Conservation (phyloP, 2,113 vertebrate species). For the Procavia capensis region DNA sequence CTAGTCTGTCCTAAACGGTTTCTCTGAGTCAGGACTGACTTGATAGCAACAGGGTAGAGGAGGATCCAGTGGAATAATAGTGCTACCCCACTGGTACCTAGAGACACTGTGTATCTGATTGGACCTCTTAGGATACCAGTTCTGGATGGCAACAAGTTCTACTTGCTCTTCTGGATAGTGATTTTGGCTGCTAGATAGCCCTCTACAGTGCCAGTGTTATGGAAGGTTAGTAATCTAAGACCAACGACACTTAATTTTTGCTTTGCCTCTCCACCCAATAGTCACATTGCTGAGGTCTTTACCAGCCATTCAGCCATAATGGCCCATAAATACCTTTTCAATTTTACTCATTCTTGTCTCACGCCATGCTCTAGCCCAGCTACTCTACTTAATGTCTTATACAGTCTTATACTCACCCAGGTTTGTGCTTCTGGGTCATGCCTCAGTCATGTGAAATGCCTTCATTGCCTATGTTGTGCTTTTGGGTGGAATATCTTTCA, state of each 20-base stretch:
- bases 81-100: not conserved
- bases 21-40: too few relatives aligned
- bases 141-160: not conserved
- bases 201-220: not conserved
- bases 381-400: not conserved
- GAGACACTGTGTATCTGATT: not conserved
- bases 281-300: not conserved
- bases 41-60: too few relatives aligned
- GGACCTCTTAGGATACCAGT: not conserved
- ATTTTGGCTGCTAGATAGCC: not conserved
- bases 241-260: not conserved
- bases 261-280: not conserved
- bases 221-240: not conserved
- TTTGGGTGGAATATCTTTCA: not conserved
- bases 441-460: not conserved
- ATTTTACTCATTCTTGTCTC: not conserved
- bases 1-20: too few relatives aligned
- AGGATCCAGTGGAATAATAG: not conserved
- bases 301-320: not conserved
- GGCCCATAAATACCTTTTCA: not conserved
- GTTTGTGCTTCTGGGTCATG: not conserved
- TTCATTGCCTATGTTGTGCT: not conserved
- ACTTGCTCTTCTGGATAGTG: not conserved
- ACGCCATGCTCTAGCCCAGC: not conserved
- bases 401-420: not conserved